phyloP scores from a whole-genome alignment of 2,113 vertebrate genomes.

The Strix aluco region DNA sequence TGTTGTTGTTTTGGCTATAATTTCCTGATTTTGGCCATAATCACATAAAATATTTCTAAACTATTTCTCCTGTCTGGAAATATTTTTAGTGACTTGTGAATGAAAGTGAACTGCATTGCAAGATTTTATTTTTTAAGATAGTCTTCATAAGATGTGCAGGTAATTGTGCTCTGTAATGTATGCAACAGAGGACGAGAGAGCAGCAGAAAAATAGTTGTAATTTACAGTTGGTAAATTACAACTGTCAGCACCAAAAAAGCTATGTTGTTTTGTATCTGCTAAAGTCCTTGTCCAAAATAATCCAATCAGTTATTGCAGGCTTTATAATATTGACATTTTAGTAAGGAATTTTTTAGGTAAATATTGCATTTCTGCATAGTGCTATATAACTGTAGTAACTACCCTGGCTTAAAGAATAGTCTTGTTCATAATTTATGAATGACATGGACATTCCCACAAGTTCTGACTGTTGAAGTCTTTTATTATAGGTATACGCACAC shows the following conservation, averaged over 20 bases:
- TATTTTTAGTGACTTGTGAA: neutral
- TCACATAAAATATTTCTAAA: neutral
- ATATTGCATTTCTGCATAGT: neutral
- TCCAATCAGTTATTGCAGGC: neutral
- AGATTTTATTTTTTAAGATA: neutral
- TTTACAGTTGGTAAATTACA: neutral
- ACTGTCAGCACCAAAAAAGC: neutral
- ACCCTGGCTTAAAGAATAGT: neutral
- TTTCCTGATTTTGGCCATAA: neutral
- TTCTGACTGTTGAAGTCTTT: neutral
- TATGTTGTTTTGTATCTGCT: neutral
- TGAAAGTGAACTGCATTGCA: neutral
- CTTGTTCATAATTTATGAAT: conserved; percentile 38
- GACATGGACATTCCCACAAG: neutral
- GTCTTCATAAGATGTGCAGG: neutral
- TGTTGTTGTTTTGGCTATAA: neutral
- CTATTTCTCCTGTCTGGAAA: neutral
- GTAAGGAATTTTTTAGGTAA: neutral
- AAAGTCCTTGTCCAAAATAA: neutral
- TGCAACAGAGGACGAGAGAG: neutral
- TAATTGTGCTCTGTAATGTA: neutral
- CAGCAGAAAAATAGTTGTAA: neutral
- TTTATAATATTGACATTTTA: conserved; percentile 23
- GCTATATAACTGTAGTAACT: neutral
- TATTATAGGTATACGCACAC: neutral